Conservation (phyloP, 2,888 invertebrate genomes). For the Agriopis marginaria region DNA sequence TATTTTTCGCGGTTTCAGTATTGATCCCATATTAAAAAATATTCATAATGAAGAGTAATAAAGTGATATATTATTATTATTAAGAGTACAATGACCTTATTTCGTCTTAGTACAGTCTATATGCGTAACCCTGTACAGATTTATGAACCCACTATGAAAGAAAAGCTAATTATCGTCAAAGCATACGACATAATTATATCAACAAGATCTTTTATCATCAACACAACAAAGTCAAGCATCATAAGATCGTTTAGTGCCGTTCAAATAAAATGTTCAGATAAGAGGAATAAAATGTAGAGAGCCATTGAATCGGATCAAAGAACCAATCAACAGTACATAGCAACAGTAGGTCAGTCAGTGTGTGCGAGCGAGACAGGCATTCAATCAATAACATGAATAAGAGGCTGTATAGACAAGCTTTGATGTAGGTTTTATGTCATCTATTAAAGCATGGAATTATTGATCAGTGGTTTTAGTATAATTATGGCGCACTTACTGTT, state of each 20-base stretch:
- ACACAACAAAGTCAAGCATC: constrained; percentile 18
- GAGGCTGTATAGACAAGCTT: constrained; percentile 34
- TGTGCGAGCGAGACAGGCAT: constrained; percentile 39
- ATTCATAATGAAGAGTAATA: too few species aligned
- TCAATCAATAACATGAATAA: constrained; percentile 44
- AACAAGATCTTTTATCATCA: not conserved
- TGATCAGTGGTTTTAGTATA: not conserved
- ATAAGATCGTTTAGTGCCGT: constrained; percentile 16
- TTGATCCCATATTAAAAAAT: too few species aligned
- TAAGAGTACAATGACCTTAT: too few species aligned
- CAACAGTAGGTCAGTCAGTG: constrained; percentile 46
- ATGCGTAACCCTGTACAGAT: too few species aligned
- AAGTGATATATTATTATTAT: too few species aligned
- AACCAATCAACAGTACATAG: constrained; percentile 46
- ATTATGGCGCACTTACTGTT: not conserved
- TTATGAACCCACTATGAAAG: too few species aligned
- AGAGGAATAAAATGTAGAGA: constrained; percentile 48
- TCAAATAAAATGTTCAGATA: constrained; percentile 26
- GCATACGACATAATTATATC: not conserved
- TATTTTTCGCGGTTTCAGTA: not conserved
- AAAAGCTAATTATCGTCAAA: constrained; percentile 11
- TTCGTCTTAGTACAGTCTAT: too few species aligned
- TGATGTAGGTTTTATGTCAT: constrained; percentile 31
- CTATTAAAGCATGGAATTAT: constrained; percentile 21
- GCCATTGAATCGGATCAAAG: constrained; percentile 51